Base-by-base conservation (phyloP, 2,113 vertebrate genomes). In the Pelmatolapia mariae region DNA sequence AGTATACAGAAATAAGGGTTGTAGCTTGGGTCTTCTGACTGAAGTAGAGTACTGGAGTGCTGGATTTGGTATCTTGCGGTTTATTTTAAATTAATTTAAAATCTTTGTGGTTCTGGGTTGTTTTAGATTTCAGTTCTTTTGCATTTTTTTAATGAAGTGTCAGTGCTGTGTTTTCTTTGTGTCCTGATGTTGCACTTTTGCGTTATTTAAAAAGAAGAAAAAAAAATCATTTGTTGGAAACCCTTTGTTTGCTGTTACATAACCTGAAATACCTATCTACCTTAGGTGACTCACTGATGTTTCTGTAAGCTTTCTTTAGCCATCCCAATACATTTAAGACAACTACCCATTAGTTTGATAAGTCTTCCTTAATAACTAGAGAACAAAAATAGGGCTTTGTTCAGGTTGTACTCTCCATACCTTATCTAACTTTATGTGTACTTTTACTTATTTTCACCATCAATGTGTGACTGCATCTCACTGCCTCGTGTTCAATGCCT, bases 141-240 rank as follows among this genome's bases (percentile, higher is more conserved):
- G n/a, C 26, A 43, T 84, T 53, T 85, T 89, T 86, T 71, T 40
- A 83, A 66, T 91, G 61, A 91, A 93, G 89, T 91, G 18, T 86
- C 47, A 18, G 83, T 81, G 82, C 82, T 90, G 85, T 87, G 79
- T 89, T 78, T 85, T 86, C 66, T 83, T 63, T 83, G 57, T 91
- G 85, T 89, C 88, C 84, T 89, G 84, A 89, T 91, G 88, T 93
- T 93, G 91, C 92, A 94, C 92, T 92, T 91, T 91, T 90, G 63
- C 53, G 31, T 78, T 82, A n/a, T 31, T 53, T 54, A 53, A 53
- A 76, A 78, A 84, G 56, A 53, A 13, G 36, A 19, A 59, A 15
- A 47, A 47, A 50, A 78, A 78, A 33, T 31, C 4, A 8, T 59
- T 79, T 88, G n/a, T 89, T 83, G 26, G 80, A 88, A 56, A 78